These are phyloP conservation scores for sheep (Ovis aries) DNA, from an alignment of 2,113 vertebrate genomes.

Conservation along the genomic window DNA sequence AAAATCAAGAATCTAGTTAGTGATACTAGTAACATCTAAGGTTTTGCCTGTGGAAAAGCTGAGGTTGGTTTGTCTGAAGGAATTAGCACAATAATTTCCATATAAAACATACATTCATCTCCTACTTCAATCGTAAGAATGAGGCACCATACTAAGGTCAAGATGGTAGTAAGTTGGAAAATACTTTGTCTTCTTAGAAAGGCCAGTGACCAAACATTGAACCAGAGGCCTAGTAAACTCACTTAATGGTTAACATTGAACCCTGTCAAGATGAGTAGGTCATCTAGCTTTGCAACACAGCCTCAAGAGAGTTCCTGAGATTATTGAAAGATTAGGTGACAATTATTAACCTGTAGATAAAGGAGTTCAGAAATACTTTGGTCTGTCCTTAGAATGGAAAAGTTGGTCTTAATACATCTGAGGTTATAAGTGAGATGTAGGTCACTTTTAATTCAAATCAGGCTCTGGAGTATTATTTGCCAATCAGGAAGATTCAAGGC, in stretches of 20 bases:
- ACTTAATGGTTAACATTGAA: not conserved
- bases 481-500: not conserved
- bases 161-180: not conserved
- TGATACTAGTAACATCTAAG: not conserved
- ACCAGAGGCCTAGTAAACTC: not conserved
- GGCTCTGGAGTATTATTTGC: not conserved
- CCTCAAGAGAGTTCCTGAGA: not conserved
- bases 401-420: not conserved
- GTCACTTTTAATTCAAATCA: not conserved
- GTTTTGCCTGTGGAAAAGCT: not conserved
- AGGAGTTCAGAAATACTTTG: not conserved
- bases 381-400: not conserved
- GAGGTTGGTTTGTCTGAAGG: not conserved
- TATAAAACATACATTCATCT: not conserved
- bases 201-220: not conserved
- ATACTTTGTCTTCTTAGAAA: not conserved
- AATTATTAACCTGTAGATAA: not conserved
- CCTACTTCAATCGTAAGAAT: not conserved
- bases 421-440: not conserved
- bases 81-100: not conserved
- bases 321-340: not conserved
- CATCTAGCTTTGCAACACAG: not conserved
- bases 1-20: not conserved
- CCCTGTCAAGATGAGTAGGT: not conserved
- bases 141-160: not conserved